A percentile compares a stretch with the other conserved stretches of the same genome.
phyloP scores from a whole-genome alignment of 2,888 invertebrate species.

The Drosophila suboccidentalis region DNA sequence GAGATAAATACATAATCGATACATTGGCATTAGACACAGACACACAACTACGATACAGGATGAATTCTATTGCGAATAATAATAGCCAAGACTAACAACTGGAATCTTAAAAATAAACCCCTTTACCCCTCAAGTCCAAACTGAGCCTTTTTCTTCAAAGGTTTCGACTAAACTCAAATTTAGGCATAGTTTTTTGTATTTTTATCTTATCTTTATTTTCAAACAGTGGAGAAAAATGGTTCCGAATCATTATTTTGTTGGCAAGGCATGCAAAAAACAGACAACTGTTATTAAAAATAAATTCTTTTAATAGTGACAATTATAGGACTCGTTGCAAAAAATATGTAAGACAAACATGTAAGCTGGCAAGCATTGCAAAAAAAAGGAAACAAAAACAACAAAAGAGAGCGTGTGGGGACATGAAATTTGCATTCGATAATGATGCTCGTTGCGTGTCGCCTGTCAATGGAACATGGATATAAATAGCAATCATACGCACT shows the following conservation, averaged over 20 bases:
- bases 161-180: no score
- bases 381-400: slow-evolving; percentile 12
- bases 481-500: slow-evolving; percentile 82
- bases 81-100: no score
- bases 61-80: no score
- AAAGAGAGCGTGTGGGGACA: slow-evolving; percentile 1
- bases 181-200: no score
- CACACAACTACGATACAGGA: neutral
- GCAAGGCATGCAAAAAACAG: no score
- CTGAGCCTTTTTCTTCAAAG: no score
- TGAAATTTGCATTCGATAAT: slow-evolving; percentile 81
- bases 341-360: slow-evolving; percentile 13
- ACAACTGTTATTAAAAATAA: neutral
- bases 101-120: no score
- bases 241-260: no score
- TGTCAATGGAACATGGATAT: slow-evolving; percentile 65
- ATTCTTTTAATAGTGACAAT: neutral
- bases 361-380: slow-evolving; percentile 26
- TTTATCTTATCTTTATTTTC: no score
- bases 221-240: no score
- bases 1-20: neutral
- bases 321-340: neutral
- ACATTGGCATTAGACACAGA: neutral
- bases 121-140: no score
- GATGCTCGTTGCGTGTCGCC: slow-evolving; percentile 59